phyloP scores from a whole-genome alignment of 2,797 vertebrate genomes.

The Sebastes flavidus region DNA sequence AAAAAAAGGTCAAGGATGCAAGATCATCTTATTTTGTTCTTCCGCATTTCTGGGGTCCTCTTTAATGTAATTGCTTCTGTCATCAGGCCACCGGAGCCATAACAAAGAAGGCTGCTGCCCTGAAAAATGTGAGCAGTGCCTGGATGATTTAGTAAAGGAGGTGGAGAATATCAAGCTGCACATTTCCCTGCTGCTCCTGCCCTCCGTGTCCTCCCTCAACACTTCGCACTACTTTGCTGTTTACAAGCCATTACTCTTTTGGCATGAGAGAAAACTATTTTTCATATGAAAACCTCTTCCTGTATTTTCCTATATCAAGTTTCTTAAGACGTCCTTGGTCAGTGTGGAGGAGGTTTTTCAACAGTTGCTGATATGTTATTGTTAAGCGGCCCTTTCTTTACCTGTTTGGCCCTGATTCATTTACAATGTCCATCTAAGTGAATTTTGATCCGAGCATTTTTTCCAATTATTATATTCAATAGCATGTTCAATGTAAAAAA shows the following conservation, averaged over 20 bases:
- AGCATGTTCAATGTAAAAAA: not conserved
- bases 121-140: conserved; percentile 53
- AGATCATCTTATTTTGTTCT: conserved; percentile 36
- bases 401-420: not conserved
- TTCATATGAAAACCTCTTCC: not conserved
- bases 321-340: not conserved
- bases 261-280: not conserved
- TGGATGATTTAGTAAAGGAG: conserved; percentile 63
- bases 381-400: not conserved
- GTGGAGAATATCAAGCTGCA: conserved; percentile 46
- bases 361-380: not conserved
- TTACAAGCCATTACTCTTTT: conserved; percentile 43
- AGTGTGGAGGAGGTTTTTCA: not conserved
- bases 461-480: not conserved
- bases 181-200: conserved; percentile 41
- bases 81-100: conserved; percentile 50
- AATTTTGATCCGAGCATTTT: not conserved
- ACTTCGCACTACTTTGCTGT: conserved; percentile 17
- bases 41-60: conserved; percentile 32
- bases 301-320: not conserved
- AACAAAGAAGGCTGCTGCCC: conserved; percentile 43
- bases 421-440: not conserved
- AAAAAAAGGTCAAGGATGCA: conserved; percentile 41
- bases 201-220: conserved; percentile 39
- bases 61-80: conserved; percentile 65